These are phyloP conservation scores for Elephas maximus DNA, from an alignment of 2,113 vertebrate species.

Conservation along the genomic window DNA sequence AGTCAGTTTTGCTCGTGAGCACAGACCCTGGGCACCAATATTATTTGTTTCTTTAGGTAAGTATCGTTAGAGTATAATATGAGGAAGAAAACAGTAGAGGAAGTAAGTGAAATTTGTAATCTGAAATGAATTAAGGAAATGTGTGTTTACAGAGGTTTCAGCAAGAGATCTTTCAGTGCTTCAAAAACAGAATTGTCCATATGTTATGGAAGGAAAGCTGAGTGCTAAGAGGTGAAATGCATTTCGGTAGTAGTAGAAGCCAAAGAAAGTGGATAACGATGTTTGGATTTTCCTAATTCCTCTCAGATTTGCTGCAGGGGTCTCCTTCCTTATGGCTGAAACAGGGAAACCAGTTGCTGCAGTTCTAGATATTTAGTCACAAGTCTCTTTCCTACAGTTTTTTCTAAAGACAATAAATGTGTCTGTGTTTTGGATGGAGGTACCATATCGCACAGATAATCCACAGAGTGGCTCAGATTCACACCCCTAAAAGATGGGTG, in stretches of 20 bases:
- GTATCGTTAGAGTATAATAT: conserved; percentile 36
- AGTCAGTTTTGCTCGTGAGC: conserved; percentile 47
- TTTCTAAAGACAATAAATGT: neutral
- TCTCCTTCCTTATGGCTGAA: neutral
- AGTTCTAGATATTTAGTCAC: neutral
- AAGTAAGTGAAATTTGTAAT: conserved; percentile 10
- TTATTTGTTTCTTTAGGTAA: conserved; percentile 55
- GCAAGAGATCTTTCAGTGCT: neutral
- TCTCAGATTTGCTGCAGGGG: neutral
- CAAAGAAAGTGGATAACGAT: neutral
- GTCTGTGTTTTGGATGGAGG: neutral
- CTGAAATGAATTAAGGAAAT: conserved; percentile 39
- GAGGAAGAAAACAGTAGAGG: conserved; percentile 47
- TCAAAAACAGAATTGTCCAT: neutral
- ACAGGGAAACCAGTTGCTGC: neutral
- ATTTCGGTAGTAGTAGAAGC: neutral
- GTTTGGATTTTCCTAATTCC: neutral
- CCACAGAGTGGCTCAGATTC: neutral
- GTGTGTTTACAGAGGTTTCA: conserved; percentile 43
- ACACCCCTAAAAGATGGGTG: neutral
- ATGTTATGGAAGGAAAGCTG: neutral
- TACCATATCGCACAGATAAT: neutral
- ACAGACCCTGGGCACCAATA: conserved; percentile 14
- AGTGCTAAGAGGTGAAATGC: neutral
- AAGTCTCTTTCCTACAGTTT: neutral